Evolutionary conservation across 2,888 invertebrate species (phyloP).

Genomic region (Trichopria drosophilae): DNA sequence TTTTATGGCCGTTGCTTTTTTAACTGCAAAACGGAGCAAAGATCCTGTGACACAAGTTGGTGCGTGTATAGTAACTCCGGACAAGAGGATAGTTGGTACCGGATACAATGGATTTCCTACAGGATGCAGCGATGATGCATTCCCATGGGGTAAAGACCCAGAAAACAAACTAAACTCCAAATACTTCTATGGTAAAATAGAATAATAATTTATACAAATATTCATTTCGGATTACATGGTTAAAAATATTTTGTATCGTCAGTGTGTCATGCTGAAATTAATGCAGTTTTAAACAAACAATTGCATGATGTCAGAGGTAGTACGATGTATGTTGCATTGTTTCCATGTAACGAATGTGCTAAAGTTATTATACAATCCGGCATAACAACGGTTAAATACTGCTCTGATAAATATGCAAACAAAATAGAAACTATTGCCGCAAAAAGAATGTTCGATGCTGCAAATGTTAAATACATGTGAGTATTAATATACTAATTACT

Average conservation of each 20-base stretch:
- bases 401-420: constrained; percentile 79
- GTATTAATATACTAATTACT: constrained; percentile 5
- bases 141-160: constrained; percentile 83
- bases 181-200: constrained; percentile 76
- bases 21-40: constrained; percentile 91
- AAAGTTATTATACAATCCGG: constrained; percentile 95
- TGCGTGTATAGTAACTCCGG: constrained; percentile 87
- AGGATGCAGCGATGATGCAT: constrained; percentile 83
- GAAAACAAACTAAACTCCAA: constrained; percentile 72
- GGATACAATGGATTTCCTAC: constrained; percentile 98
- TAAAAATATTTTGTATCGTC: constrained; percentile 19
- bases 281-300: constrained; percentile 93
- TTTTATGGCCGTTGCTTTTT: constrained; percentile 91
- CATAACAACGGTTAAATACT: constrained; percentile 75
- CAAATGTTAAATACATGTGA: constrained; percentile 71
- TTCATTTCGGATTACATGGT: neutral
- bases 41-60: constrained; percentile 94
- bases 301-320: constrained; percentile 75
- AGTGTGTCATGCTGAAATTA: constrained; percentile 98
- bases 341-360: constrained; percentile 98
- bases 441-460: constrained; percentile 79
- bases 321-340: constrained; percentile 84
- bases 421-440: constrained; percentile 74
- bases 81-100: constrained; percentile 86
- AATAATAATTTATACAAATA: neutral